phyloP scores from a whole-genome alignment of 2,113 vertebrate genomes.

The Uria lomvia region DNA sequence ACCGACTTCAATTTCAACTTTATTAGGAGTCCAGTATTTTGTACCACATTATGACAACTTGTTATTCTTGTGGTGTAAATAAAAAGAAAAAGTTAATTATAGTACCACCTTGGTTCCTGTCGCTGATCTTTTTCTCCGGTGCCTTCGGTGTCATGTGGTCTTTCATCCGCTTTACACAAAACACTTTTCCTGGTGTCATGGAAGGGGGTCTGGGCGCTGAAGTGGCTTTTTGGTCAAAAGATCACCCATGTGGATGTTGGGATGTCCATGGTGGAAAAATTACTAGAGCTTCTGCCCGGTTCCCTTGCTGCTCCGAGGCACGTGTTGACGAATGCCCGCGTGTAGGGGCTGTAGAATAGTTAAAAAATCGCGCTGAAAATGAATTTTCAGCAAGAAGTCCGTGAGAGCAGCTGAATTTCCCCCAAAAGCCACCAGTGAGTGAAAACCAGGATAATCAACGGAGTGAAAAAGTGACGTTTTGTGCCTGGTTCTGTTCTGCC shows the following conservation, averaged over 20 bases:
- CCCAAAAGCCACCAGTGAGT: not conserved
- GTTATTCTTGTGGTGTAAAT: constrained; percentile 87
- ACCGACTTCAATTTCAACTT: constrained; percentile 73
- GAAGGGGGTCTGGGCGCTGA: fast-evolving
- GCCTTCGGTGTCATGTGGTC: not conserved
- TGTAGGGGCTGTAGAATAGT: not conserved
- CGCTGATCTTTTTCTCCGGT: not conserved
- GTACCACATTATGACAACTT: constrained; percentile 79
- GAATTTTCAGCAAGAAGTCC: not conserved
- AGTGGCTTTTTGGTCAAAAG: not conserved
- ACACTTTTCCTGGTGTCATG: fast-evolving
- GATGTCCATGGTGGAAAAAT: not conserved
- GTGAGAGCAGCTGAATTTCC: not conserved
- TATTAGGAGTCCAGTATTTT: constrained; percentile 80
- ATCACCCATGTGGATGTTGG: fast-evolving
- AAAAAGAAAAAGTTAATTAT: constrained; percentile 78
- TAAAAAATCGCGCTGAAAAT: not conserved
- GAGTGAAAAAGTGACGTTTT: not conserved
- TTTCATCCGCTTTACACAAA: not conserved
- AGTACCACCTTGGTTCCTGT: constrained; percentile 44
- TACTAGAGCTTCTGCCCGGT: not conserved
- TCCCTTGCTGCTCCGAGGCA: not conserved
- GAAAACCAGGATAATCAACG: not conserved
- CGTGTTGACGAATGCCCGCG: fast-evolving
- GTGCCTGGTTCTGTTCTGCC: not conserved